Base-by-base conservation (phyloP, 2,888 invertebrate genomes). In the Eucera pruinosa region DNA sequence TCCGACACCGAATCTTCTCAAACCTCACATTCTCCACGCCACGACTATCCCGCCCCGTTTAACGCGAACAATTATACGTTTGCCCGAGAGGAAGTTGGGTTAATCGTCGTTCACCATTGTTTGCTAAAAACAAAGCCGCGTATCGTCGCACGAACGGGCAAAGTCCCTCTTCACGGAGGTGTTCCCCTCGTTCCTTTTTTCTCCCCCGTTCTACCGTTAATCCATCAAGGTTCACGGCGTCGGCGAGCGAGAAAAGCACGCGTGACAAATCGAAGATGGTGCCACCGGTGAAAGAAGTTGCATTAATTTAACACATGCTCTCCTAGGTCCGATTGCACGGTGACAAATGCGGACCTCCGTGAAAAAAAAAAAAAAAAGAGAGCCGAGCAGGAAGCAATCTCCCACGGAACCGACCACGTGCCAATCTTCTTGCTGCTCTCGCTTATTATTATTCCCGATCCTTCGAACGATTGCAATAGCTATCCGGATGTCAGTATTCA, bases 191-290 rank as follows among this genome's bases (percentile, higher is more conserved):
- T 33, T 41, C 33, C 6, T 50, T 57, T 50, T 52, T 79, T 72
- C 65, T 57, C 48, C 45, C 4, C 55, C 48, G 75, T 85, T 61
- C 70, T 54, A 71, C 80, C 81, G 80, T 83, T 84, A 84, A 84
- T 84, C 80, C 85, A 83, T 85, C 85, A 85, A 80, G 65, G 74
- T 82, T 80, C 80, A 52, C 65, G 61, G 67, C 60, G 55, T 60
- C 69, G 57, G n/a, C 57, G 52, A 71, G 60, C 48, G 61, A 39
- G 80, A 82, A 80, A 81, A 81, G 54, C 74, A 76, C 80, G 80
- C 82, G 84, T 78, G 85, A 74, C 85, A 81, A 85, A 85, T 85
- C 86, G 82, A 77, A 86, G 84, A 85, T 86, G 74, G 77, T 69
- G 57, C 52, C 68, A 20, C 41, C 48, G 57, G 48, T 66, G 80